Percentiles rank a stretch among this genome's conserved stretches.
Evolutionary conservation across 92 coral and sea anemone species (phyloP).

Genomic region (Bergia puertoricense): DNA sequence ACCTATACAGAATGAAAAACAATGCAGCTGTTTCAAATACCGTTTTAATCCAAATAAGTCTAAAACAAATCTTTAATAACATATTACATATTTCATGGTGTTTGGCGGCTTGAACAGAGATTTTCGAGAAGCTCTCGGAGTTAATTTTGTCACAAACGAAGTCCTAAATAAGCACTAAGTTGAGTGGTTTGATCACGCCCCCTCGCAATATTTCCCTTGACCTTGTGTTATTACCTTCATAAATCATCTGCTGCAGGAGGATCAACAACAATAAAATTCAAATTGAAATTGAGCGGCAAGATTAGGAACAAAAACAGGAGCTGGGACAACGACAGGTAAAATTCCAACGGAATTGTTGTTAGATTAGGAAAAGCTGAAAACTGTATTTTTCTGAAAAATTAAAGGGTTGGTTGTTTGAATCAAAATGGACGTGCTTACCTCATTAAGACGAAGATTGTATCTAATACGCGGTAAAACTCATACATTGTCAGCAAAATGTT

Average conservation of each 20-base stretch:
- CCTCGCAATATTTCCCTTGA: no score
- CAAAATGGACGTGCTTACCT: neutral
- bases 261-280: neutral
- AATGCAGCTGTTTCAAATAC: neutral
- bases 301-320: neutral
- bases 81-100: neutral
- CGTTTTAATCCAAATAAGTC: conserved; percentile 2
- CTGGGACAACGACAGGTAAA: neutral
- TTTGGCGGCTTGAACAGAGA: neutral
- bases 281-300: neutral
- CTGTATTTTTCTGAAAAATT: no score
- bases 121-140: neutral
- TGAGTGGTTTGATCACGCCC: neutral
- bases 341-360: no score
- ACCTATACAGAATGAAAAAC: neutral
- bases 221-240: neutral
- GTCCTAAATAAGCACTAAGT: neutral
- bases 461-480: neutral
- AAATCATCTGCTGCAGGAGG: neutral
- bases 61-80: neutral
- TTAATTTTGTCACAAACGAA: neutral
- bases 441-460: neutral
- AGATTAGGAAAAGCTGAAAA: neutral
- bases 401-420: no score
- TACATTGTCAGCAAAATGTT: no score